Conservation (phyloP, 2,888 invertebrate species). For the Melieria omissa region DNA sequence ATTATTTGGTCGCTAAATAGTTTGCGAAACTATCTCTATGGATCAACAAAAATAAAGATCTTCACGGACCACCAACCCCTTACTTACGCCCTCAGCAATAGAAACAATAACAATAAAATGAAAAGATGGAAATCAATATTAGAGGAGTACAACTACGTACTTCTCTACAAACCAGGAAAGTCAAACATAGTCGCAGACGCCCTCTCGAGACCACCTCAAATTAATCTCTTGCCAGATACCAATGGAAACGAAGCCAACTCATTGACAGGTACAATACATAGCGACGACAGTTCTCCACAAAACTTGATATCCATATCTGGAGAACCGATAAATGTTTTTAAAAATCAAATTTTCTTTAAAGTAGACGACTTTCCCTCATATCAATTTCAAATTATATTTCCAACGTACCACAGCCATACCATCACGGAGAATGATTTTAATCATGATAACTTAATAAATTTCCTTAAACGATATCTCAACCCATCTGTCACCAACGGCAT, state of each 20-base stretch:
- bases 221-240: not conserved
- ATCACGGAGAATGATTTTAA: slow-evolving; percentile 7
- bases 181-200: slow-evolving; percentile 33
- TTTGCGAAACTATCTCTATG: slow-evolving; percentile 36
- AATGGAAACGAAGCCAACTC: not conserved
- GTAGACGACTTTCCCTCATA: slow-evolving; percentile 20
- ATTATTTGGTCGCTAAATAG: not conserved
- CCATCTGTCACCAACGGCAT: slow-evolving; percentile 30
- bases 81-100: slow-evolving; percentile 39
- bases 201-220: slow-evolving; percentile 34
- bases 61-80: slow-evolving; percentile 35
- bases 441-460: slow-evolving; percentile 6
- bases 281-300: no score
- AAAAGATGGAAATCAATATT: slow-evolving; percentile 42
- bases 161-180: slow-evolving; percentile 38
- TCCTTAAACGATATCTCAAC: slow-evolving; percentile 30
- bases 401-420: no score
- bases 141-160: slow-evolving; percentile 41
- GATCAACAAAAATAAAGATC: slow-evolving; percentile 35
- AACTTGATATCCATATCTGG: slow-evolving; percentile 35
- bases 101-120: slow-evolving; percentile 40
- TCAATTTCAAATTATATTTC: slow-evolving; percentile 21
- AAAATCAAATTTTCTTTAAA: slow-evolving; percentile 40
- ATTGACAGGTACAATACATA: no score
- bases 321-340: slow-evolving; percentile 40